A percentile compares a stretch with the other conserved stretches of the same genome.
phyloP scores from a whole-genome alignment of 2,113 vertebrate genomes.

The Austrofundulus limnaeus region DNA sequence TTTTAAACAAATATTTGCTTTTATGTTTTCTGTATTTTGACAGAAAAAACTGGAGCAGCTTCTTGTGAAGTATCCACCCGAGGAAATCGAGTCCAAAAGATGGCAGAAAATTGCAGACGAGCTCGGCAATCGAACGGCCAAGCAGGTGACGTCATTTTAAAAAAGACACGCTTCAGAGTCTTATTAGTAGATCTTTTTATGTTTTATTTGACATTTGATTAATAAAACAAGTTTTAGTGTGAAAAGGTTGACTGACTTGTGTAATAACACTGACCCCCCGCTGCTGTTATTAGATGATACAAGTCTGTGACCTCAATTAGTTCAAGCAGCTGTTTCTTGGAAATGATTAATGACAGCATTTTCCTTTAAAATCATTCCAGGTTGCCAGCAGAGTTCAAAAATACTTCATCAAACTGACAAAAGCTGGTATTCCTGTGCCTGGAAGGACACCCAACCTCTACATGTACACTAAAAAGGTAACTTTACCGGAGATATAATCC shows the following conservation, averaged over 20 bases:
- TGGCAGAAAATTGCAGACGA: slow-evolving; percentile 99
- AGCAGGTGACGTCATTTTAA: slow-evolving; percentile 79
- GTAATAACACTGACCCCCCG: slow-evolving; percentile 5
- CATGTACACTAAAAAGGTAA: slow-evolving; percentile 98
- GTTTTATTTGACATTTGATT: background rate
- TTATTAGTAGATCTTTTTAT: background rate
- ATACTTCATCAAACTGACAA: slow-evolving; percentile 99
- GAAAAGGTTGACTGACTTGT: slow-evolving; percentile 8
- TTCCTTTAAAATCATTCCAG: slow-evolving; percentile 70
- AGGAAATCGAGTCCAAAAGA: slow-evolving; percentile 94
- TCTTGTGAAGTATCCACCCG: slow-evolving; percentile 94
- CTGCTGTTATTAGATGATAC: background rate
- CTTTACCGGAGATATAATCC: background rate
- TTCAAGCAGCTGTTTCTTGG: slow-evolving; percentile 26
- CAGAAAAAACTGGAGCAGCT: slow-evolving; percentile 97
- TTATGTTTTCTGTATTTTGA: background rate
- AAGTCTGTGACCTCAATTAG: slow-evolving; percentile 18
- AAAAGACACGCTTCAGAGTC: background rate
- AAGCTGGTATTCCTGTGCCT: slow-evolving; percentile 98
- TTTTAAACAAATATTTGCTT: too few relatives aligned
- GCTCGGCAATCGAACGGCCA: slow-evolving; percentile 94
- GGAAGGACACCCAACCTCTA: slow-evolving; percentile 97
- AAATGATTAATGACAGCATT: slow-evolving; percentile 41
- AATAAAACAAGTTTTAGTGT: background rate
- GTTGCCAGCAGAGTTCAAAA: slow-evolving; percentile 98